phyloP scores from a whole-genome alignment of 2,888 invertebrate species.

The Margaritifera margaritifera region DNA sequence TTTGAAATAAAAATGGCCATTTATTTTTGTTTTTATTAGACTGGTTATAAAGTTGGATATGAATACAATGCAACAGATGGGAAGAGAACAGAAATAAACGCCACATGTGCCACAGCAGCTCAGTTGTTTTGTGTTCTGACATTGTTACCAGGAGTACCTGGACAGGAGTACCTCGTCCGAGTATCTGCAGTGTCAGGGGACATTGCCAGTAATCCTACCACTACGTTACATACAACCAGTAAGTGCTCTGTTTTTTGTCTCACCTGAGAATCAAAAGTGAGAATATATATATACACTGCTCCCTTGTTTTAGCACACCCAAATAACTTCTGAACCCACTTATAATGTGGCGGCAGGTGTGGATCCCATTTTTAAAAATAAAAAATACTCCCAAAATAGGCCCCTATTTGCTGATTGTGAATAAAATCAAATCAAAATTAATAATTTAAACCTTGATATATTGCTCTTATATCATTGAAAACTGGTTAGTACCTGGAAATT shows the following conservation, averaged over 20 bases:
- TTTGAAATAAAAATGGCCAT: too few relatives aligned
- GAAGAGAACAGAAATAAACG: constrained; percentile 29
- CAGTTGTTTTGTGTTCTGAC: constrained; percentile 18
- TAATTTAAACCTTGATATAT: too few relatives aligned
- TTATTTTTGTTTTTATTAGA: constrained; percentile 18
- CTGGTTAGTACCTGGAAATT: too few relatives aligned
- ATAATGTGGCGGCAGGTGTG: too few relatives aligned
- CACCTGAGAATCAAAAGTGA: background rate
- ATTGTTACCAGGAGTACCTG: constrained; percentile 40
- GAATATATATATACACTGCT: too few relatives aligned
- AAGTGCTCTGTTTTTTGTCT: constrained; percentile 9
- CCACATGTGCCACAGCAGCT: constrained; percentile 22
- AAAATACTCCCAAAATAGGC: too few relatives aligned
- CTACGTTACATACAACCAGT: constrained; percentile 51
- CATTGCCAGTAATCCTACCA: constrained; percentile 32
- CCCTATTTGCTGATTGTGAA: too few relatives aligned
- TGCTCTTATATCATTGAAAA: too few relatives aligned
- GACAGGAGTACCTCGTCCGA: constrained; percentile 40
- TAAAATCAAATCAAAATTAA: too few relatives aligned
- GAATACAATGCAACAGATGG: constrained; percentile 29
- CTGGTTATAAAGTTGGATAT: constrained; percentile 33
- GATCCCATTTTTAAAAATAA: too few relatives aligned
- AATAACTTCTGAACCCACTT: too few relatives aligned
- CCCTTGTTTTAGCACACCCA: too few relatives aligned
- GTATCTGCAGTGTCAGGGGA: constrained; percentile 40